Conservation (phyloP, 2,113 vertebrate genomes). For the Chiloscyllium plagiosum region DNA sequence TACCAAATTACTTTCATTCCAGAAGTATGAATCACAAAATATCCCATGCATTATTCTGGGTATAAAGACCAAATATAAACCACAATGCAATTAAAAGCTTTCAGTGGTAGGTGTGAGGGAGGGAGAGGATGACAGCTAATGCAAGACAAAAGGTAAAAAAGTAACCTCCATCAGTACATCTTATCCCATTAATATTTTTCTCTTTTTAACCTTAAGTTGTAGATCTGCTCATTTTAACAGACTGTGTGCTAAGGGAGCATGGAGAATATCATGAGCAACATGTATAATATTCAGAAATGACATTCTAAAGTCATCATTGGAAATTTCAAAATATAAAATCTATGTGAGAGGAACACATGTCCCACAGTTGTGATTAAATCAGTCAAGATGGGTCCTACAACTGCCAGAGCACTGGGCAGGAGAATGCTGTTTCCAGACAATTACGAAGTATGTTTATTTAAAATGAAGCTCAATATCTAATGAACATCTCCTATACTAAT, state of each 20-base stretch:
- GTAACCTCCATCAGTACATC: not conserved
- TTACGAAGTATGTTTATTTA: not conserved
- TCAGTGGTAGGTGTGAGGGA: not conserved
- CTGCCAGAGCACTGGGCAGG: not conserved
- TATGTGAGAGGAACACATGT: not conserved
- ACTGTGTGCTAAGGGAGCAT: not conserved
- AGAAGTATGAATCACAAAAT: not conserved
- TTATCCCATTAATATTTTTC: not conserved
- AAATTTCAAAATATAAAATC: not conserved
- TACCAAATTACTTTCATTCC: not conserved
- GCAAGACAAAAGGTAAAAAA: not conserved
- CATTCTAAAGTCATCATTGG: not conserved
- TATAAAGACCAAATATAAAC: not conserved
- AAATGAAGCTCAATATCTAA: not conserved
- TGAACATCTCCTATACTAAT: not conserved
- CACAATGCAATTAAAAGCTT: not conserved
- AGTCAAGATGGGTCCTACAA: not conserved
- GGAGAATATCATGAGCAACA: not conserved
- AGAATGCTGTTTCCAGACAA: not conserved
- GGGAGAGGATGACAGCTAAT: not conserved
- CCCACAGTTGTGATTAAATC: not conserved
- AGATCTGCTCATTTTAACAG: not conserved
- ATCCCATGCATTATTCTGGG: not conserved
- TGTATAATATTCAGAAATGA: not conserved
- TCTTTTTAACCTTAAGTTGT: not conserved